Evolutionary conservation across 2,113 vertebrate genomes (phyloP).

Genomic region (Oncorhynchus nerka): DNA sequence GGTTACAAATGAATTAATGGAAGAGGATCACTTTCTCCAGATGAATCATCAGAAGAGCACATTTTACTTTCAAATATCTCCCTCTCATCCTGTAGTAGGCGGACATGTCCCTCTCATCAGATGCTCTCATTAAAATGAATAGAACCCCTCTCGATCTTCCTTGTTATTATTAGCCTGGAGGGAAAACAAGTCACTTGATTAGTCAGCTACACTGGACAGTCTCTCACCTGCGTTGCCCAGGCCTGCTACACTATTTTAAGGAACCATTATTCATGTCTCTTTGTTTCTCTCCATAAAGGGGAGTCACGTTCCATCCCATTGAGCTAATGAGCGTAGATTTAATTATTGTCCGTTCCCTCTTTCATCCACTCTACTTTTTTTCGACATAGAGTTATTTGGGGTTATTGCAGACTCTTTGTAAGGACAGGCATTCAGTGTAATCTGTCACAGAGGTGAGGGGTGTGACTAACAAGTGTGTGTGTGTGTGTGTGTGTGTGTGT

Average conservation of each 20-base stretch:
- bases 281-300: constrained; percentile 46
- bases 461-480: neutral
- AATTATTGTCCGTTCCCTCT: constrained; percentile 23
- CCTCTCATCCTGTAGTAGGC: neutral
- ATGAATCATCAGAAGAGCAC: constrained; percentile 5
- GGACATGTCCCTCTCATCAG: neutral
- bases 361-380: constrained; percentile 38
- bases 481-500: neutral
- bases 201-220: neutral
- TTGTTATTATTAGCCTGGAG: neutral
- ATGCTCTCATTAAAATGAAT: neutral
- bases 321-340: constrained; percentile 7
- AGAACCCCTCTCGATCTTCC: no score
- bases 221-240: constrained; percentile 14
- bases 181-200: constrained; percentile 17
- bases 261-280: constrained; percentile 43
- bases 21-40: neutral
- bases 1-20: neutral
- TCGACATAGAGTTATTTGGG: neutral
- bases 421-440: neutral
- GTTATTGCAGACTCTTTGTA: constrained; percentile 10
- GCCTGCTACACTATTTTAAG: constrained; percentile 44
- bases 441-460: neutral
- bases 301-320: constrained; percentile 29
- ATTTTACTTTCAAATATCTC: constrained; percentile 32